Conservation (phyloP, 2,888 invertebrate genomes). For the Antheraea assamensis region DNA sequence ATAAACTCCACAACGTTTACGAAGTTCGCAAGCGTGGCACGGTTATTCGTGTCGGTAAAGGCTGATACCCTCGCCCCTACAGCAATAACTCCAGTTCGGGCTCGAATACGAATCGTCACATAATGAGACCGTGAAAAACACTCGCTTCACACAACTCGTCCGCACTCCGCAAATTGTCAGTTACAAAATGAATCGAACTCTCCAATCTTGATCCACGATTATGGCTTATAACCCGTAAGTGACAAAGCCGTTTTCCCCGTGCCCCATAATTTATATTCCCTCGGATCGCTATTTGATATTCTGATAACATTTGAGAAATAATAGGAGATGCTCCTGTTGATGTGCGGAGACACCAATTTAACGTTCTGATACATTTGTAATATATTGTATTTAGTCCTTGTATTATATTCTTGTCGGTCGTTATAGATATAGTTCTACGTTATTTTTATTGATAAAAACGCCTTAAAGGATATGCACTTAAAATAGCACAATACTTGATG, state of each 20-base stretch:
- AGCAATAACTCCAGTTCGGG: conserved; percentile 52
- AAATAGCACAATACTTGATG: no score
- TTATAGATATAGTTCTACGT: not conserved
- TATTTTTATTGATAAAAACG: no score
- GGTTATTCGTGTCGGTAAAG: conserved; percentile 50
- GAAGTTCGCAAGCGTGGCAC: conserved; percentile 49
- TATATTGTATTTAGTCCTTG: conserved; percentile 47
- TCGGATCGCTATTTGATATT: conserved; percentile 69
- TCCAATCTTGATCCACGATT: conserved; percentile 39
- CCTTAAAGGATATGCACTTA: no score
- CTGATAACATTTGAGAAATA: conserved; percentile 73
- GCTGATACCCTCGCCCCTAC: conserved; percentile 53
- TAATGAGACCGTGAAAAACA: conserved; percentile 78
- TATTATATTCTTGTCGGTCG: conserved; percentile 27
- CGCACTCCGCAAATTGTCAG: conserved; percentile 49
- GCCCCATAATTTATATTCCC: conserved; percentile 19
- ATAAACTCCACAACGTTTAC: conserved; percentile 56
- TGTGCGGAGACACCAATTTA: conserved; percentile 54
- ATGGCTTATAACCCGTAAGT: conserved; percentile 39
- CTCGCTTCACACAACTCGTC: conserved; percentile 65
- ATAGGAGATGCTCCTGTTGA: conserved; percentile 62
- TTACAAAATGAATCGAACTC: conserved; percentile 44
- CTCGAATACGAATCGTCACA: conserved; percentile 74
- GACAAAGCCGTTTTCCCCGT: conserved; percentile 42
- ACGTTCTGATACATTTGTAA: conserved; percentile 52